Evolutionary conservation across 2,888 invertebrate genomes (phyloP).

Genomic region (Aleiodes alternator): DNA sequence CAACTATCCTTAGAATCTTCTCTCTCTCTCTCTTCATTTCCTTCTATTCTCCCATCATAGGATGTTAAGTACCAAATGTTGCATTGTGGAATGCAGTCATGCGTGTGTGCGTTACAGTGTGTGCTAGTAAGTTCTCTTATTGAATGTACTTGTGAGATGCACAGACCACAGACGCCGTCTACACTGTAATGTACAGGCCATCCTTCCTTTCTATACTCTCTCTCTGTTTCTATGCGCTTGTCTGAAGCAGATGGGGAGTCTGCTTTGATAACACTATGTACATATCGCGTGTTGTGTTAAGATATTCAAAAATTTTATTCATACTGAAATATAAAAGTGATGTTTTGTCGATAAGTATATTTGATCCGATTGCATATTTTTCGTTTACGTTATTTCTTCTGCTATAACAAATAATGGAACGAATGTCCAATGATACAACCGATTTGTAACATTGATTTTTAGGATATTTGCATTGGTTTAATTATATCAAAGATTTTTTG

Average conservation of each 20-base stretch:
- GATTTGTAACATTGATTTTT: too few species aligned
- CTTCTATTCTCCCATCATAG: constrained; percentile 23
- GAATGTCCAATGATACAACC: background rate
- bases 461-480: too few species aligned
- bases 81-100: constrained; percentile 25
- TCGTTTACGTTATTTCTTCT: background rate
- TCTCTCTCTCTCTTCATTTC: constrained; percentile 7
- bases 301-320: constrained; percentile 25
- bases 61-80: constrained; percentile 38
- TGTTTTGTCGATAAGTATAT: constrained; percentile 26
- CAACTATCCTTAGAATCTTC: constrained; percentile 6
- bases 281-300: constrained; percentile 15
- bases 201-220: background rate
- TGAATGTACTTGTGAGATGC: constrained; percentile 29
- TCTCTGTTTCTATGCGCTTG: background rate
- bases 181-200: constrained; percentile 8
- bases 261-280: constrained; percentile 21
- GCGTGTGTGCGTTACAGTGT: background rate
- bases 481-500: too few species aligned
- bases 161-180: constrained; percentile 29
- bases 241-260: constrained; percentile 20
- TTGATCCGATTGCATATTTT: constrained; percentile 1
- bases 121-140: constrained; percentile 3
- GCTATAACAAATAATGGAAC: constrained; percentile 4
- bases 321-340: constrained; percentile 12